Percentiles rank a stretch among this genome's conserved stretches.
These are phyloP conservation scores for Trissolcus brochymenae DNA, from an alignment of 2,888 invertebrate species.

Conservation along the genomic window DNA sequence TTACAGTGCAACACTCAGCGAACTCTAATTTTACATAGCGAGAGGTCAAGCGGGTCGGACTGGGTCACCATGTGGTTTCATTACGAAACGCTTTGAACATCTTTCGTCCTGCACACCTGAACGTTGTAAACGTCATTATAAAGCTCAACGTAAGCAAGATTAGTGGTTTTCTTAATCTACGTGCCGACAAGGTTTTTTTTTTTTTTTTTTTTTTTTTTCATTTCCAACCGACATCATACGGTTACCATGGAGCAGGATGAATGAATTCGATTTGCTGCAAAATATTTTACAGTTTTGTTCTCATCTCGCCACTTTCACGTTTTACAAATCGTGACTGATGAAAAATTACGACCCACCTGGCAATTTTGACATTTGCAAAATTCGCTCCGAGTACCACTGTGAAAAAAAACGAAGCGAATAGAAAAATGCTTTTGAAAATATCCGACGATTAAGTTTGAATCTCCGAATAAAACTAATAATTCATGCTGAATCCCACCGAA, in stretches of 20 bases:
- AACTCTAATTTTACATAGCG: slow-evolving; percentile 55
- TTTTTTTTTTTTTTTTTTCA: slow-evolving; percentile 8
- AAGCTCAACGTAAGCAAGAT: slow-evolving; percentile 63
- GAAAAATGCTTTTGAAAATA: no score
- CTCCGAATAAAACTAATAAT: no score
- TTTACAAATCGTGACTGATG: no score
- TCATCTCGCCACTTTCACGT: no score
- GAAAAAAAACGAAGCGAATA: no score
- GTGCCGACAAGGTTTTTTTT: slow-evolving; percentile 23
- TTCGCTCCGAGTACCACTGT: no score
- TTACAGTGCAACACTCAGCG: slow-evolving; percentile 37
- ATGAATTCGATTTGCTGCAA: slow-evolving; percentile 13
- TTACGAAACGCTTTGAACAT: slow-evolving; percentile 59
- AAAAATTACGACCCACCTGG: no score
- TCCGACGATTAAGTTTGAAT: no score
- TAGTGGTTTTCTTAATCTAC: slow-evolving; percentile 62
- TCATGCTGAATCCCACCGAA: no score
- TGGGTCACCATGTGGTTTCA: slow-evolving; percentile 59
- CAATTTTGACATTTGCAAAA: no score
- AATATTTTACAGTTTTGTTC: no score
- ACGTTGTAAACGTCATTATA: slow-evolving; percentile 65
- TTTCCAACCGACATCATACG: slow-evolving; percentile 24
- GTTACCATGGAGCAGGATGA: slow-evolving; percentile 3
- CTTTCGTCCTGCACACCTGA: slow-evolving; percentile 63
- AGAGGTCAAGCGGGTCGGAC: slow-evolving; percentile 54